These are phyloP conservation scores for Acrossocheilus fasciatus DNA, from an alignment of 2,797 vertebrate species.

Conservation along the genomic window DNA sequence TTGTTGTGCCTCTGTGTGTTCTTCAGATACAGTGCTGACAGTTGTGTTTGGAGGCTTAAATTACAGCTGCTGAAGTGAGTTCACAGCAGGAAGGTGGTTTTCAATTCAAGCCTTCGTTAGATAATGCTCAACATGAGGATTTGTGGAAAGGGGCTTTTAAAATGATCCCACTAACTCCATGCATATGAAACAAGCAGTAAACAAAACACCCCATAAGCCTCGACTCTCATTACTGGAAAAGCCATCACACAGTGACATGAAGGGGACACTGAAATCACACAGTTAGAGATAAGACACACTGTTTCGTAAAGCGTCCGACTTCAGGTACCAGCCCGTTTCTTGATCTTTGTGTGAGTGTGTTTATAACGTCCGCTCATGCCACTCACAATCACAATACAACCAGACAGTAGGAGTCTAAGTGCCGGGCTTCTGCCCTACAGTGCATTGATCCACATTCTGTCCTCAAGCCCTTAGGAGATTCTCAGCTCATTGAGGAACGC, in stretches of 20 bases:
- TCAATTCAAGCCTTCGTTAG: slow-evolving; percentile 34
- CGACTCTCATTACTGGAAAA: slow-evolving; percentile 34
- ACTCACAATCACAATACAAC: not conserved
- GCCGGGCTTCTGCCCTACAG: slow-evolving; percentile 27
- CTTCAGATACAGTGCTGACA: slow-evolving; percentile 35
- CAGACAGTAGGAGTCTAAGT: slow-evolving; percentile 17
- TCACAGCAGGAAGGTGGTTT: slow-evolving; percentile 33
- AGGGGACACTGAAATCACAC: slow-evolving; percentile 25
- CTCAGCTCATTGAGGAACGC: slow-evolving; percentile 18
- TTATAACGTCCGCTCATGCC: not conserved
- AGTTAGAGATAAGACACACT: not conserved
- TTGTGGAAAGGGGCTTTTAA: slow-evolving; percentile 38
- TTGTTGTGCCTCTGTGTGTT: slow-evolving; percentile 35
- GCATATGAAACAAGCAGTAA: slow-evolving; percentile 35
- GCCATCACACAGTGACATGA: slow-evolving; percentile 16
- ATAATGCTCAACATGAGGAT: slow-evolving; percentile 27
- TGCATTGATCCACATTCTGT: slow-evolving; percentile 35
- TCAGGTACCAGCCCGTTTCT: not conserved
- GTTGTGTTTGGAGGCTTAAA: slow-evolving; percentile 36
- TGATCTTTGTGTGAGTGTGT: slow-evolving; percentile 17
- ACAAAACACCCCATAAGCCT: slow-evolving; percentile 15
- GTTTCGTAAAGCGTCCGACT: slow-evolving; percentile 3
- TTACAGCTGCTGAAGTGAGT: slow-evolving; percentile 40
- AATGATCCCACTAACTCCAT: slow-evolving; percentile 22
- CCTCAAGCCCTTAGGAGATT: slow-evolving; percentile 15